Evolutionary conservation across 2,113 vertebrate genomes (phyloP).

Genomic region (Pangasianodon gigas): DNA sequence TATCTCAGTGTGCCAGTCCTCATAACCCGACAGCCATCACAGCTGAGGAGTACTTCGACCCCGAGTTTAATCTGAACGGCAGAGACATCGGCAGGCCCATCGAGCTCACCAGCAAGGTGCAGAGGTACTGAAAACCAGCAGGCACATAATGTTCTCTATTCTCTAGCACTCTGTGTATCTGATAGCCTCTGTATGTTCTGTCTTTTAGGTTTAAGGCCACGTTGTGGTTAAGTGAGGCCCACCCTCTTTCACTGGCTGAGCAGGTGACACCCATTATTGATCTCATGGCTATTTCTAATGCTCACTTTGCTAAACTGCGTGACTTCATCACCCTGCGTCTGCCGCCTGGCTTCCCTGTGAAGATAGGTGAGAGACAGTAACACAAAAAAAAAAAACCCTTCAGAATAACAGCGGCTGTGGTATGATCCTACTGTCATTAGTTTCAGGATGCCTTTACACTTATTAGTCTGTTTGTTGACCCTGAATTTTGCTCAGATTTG

Average conservation of each 20-base stretch:
- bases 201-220: constrained; percentile 77
- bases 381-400: background rate
- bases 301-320: constrained; percentile 80
- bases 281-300: constrained; percentile 82
- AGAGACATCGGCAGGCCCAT: constrained; percentile 78
- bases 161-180: background rate
- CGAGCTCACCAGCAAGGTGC: constrained; percentile 80
- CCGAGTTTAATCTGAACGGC: constrained; percentile 74
- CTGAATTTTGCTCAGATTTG: background rate
- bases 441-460: background rate
- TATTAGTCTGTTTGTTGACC: background rate
- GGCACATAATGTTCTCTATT: background rate
- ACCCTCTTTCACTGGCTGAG: constrained; percentile 78
- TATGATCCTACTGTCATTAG: background rate
- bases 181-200: background rate
- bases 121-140: constrained; percentile 62
- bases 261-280: constrained; percentile 82
- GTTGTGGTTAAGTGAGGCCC: constrained; percentile 77
- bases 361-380: constrained; percentile 67
- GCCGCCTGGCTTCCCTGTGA: constrained; percentile 78
- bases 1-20: constrained; percentile 79
- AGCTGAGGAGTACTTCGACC: constrained; percentile 79
- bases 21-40: constrained; percentile 82
- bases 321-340: constrained; percentile 80
- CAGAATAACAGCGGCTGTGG: background rate